Conservation (phyloP, 2,113 vertebrate species). For the Ailurus styani region DNA sequence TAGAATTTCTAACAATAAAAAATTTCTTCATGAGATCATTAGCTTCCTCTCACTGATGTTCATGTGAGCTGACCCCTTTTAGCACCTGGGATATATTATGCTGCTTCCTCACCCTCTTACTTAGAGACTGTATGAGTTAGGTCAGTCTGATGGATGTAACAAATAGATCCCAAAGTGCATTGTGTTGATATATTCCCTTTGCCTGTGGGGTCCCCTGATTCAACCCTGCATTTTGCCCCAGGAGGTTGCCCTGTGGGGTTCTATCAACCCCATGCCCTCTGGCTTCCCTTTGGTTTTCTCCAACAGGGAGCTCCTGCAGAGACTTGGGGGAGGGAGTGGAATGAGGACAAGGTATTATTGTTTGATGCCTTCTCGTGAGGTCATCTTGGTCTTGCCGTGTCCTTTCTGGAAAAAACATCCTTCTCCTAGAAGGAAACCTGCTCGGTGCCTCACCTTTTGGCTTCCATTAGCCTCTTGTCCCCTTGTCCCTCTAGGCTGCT, state of each 20-base stretch:
- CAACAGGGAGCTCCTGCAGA: neutral
- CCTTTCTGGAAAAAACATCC: neutral
- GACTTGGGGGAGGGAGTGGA: neutral
- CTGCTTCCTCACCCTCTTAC: neutral
- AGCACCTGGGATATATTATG: neutral
- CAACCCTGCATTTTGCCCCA: neutral
- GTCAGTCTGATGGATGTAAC: too few species aligned
- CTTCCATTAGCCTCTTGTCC: too few species aligned
- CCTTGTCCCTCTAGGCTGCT: neutral
- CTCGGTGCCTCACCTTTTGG: neutral
- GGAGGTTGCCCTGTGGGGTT: neutral
- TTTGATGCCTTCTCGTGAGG: too few species aligned
- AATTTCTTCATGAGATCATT: neutral
- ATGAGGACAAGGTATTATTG: fast-evolving
- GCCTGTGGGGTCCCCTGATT: neutral
- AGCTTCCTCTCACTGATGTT: neutral
- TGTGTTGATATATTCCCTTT: neutral
- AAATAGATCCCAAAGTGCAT: too few species aligned
- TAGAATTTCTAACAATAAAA: neutral
- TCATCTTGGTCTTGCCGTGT: fast-evolving
- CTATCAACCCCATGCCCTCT: too few species aligned
- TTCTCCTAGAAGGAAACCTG: neutral
- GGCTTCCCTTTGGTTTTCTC: neutral
- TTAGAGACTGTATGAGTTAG: neutral
- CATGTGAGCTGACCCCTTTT: neutral